Conservation (phyloP, 1,140 invertebrate species). For the Sitodiplosis mosellana region DNA sequence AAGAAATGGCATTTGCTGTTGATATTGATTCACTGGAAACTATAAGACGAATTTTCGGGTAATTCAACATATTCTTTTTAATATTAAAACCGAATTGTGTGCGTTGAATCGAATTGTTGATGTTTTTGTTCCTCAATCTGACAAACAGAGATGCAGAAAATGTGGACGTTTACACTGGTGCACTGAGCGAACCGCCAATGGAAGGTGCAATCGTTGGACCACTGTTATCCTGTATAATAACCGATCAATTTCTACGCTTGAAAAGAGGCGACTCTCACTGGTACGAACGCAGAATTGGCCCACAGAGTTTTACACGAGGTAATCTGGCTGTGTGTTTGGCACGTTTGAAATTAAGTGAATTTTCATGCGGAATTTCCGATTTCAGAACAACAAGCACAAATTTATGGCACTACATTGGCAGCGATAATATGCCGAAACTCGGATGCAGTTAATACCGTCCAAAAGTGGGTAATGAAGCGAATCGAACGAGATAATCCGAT, state of each 20-base stretch:
- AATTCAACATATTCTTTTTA: too few species aligned
- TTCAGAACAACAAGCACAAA: slow-evolving; percentile 63
- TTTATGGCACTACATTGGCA: slow-evolving; percentile 67
- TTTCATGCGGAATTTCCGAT: slow-evolving; percentile 6
- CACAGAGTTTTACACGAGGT: slow-evolving; percentile 52
- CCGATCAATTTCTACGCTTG: slow-evolving; percentile 63
- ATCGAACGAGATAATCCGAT: slow-evolving; percentile 36
- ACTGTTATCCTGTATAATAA: slow-evolving; percentile 68
- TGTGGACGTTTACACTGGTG: slow-evolving; percentile 73
- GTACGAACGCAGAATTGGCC: slow-evolving; percentile 54
- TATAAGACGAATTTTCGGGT: slow-evolving; percentile 46
- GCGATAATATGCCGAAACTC: slow-evolving; percentile 80
- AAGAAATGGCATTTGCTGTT: slow-evolving; percentile 46
- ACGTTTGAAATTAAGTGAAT: not conserved
- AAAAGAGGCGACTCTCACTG: slow-evolving; percentile 70
- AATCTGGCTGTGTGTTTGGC: slow-evolving; percentile 8
- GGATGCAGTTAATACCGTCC: slow-evolving; percentile 49
- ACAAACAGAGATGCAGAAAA: slow-evolving; percentile 48
- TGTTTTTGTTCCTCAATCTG: too few species aligned
- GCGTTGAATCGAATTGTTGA: not conserved
- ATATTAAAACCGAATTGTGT: not conserved
- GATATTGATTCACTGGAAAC: slow-evolving; percentile 38
- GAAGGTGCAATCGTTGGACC: slow-evolving; percentile 56
- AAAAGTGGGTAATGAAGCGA: slow-evolving; percentile 56
- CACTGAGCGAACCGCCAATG: slow-evolving; percentile 53